A percentile compares a stretch with the other conserved stretches of the same genome.
phyloP scores from a whole-genome alignment of 2,797 vertebrate genomes.

The Microctenopoma steveboyesi region DNA sequence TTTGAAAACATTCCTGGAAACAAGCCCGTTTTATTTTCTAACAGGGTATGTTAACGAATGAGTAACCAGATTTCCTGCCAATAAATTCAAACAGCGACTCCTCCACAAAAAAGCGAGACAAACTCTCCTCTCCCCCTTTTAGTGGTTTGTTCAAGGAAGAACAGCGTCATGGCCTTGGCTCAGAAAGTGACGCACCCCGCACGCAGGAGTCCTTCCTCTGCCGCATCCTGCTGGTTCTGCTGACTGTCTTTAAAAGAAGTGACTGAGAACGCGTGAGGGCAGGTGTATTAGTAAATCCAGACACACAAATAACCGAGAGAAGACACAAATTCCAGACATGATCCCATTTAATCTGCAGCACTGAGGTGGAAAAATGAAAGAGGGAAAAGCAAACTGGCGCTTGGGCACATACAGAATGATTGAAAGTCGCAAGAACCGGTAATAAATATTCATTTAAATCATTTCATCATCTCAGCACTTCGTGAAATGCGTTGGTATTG shows the following conservation, averaged over 20 bases:
- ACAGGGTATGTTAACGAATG: too few relatives aligned
- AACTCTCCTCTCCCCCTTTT: neutral
- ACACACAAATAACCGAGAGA: neutral
- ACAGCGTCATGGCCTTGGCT: slow-evolving; percentile 68
- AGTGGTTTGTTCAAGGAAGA: slow-evolving; percentile 43
- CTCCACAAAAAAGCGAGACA: neutral
- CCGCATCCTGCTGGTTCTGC: slow-evolving; percentile 59
- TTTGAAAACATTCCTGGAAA: neutral
- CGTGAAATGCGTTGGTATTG: slow-evolving; percentile 2
- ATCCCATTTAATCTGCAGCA: slow-evolving; percentile 48
- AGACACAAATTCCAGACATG: slow-evolving; percentile 1
- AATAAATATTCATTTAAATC: slow-evolving; percentile 60
- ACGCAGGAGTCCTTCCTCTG: slow-evolving; percentile 60
- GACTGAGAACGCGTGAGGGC: neutral
- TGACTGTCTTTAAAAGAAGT: slow-evolving; percentile 19
- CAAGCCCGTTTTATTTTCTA: neutral
- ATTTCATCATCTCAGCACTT: slow-evolving; percentile 23
- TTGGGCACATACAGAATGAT: neutral
- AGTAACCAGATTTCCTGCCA: slow-evolving; percentile 3
- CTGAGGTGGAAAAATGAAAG: slow-evolving; percentile 25
- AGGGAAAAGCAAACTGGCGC: slow-evolving; percentile 11
- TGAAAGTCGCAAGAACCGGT: slow-evolving; percentile 6
- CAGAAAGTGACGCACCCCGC: slow-evolving; percentile 51
- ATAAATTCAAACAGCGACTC: neutral
- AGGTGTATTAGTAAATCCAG: too few relatives aligned